Evolutionary conservation across 2,113 vertebrate species (phyloP), one percentile per base, ranked within the genome.

Genomic region (Indicator indicator): DNA sequence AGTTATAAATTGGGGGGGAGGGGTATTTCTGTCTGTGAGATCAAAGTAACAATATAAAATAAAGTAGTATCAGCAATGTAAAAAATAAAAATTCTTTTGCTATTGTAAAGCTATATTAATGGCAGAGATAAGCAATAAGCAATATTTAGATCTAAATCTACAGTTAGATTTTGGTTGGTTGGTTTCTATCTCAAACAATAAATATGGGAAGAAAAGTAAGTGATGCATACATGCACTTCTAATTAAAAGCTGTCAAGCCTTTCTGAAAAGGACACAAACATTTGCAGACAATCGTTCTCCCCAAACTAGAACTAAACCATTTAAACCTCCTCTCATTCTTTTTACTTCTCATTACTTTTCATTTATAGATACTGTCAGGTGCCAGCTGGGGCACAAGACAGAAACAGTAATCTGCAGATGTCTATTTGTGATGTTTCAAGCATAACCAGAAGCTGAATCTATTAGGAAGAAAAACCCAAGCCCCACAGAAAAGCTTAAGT

Each of bases 341-440:
- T 89, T 78, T 46, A 78, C 83, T 94, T 54, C 33, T 72, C 32
- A 50, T 92, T 84, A 72, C 69, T 88, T 86, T 84, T 90, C 86
- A 32, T 75, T 95, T 88, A 88, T 58, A 86, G 83, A 60, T 58
- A 36, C 20, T 84, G 79, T 58, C 86, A 94, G 83, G 70, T 86
- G 69, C 88, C 90, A 96, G 77, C 80, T 95, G 88, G 44, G 65
- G 88, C 77, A 81, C 33, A 81, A 54, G 30, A 93, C 14, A 84
- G 80, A 86, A 92, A 77, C 55, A 69, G n/a, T 54, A 42, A 93
- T 46, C 64, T 93, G 52, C 60, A 77, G 70, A 60, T 54, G 73
- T 50, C 73, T 94, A 58, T 94, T 88, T 92, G 26, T 81, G 83
- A 74, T 72, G 28, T 71, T 88, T 88, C 72, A 56, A 81, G 73